Evolutionary conservation across 2,797 vertebrate species (phyloP), one percentile per base, ranked within the genome.

Genomic region (Cichlasoma orientale): DNA sequence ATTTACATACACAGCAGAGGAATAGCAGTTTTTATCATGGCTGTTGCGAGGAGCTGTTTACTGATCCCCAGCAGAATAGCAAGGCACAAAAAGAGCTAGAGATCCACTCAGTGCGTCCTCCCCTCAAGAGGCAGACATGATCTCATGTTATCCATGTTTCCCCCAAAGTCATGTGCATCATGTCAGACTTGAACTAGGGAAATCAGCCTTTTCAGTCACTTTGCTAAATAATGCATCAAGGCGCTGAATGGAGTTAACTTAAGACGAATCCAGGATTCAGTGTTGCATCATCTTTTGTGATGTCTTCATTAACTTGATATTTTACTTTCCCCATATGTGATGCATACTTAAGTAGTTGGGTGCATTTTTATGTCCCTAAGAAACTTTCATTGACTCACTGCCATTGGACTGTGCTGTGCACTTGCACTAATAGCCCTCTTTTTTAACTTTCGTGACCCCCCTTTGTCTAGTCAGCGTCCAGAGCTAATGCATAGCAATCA

Each of bases 201-300:
- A 80, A 78, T 80, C 87, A 38, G 74, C 72, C 80, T 88, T 93
- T 92, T 89, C 89, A 90, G 82, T 86, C 88, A 63, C 78, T n/a
- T 38, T 70, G 74, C 83, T 95, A 86, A 96, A 95, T 95, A 94
- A 95, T 95, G 90, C 79, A 96, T 93, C 83, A 86, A 74, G 86
- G 54, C 86, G 75, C 81, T 59, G 80, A 91, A 86, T 71, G 58
- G 63, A 89, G 84, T 92, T 92, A 87, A 93, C 92, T 85, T 92
- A 63, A 94, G 89, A 88, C 36, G 68, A 92, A 91, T 86, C 73
- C 57, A 80, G 66, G 72, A 84, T 82, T 85, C 78, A 71, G 75
- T 63, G 71, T 86, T 78, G 82, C 83, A 69, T 90, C 88, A 79
- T 82, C 78, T 72, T 55, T 80, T 55, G 63, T 63, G 71, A 90